Base-by-base conservation (phyloP, 2,888 invertebrate genomes). In the Mayetiola destructor region DNA sequence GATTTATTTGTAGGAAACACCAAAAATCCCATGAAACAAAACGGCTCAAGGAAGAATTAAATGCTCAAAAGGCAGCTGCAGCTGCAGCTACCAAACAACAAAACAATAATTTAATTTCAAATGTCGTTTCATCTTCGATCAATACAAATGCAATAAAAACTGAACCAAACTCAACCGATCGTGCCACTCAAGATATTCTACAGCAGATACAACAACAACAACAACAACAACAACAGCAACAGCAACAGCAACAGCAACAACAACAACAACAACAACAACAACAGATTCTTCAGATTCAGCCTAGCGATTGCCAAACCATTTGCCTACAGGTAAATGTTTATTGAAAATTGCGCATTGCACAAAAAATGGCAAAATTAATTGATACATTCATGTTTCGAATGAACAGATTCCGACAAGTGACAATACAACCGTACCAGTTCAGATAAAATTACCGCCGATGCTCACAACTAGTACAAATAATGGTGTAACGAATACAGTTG, bases 21-120 rank as follows among this genome's bases (percentile, higher is more conserved):
- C 80, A 84, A 20, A 78, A 85, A 55, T 85, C 85, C 60, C 88
- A 88, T 71, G 77, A 84, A 64, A 80, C 82, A n/a, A 80, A 83
- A 65, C 77, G 86, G 36, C 80, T 83, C 55, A 84, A 86, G 61
- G 85, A 85, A 66, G 83, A 83, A 68, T 76, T 79, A 57, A 74
- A 70, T 61, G 73, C 70, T 58, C 68, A 68, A 56, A 58, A 36
- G 3, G 55, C 32, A 21, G 54, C 55, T 2, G 37, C 27, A 18
- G 37, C 40, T 16, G 55, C 57, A 20, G 20, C 16, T 39, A 20
- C 6, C 21, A 3, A 40, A 40, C 12, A 48, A 48, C 6, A 48
- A 21, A 40, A 21, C 29, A n/a, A n/a, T n/a, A n/a, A n/a, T n/a
- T n/a, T n/a, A n/a, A 27, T 48, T 18, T 16, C 55, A 4, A 39